Conservation (phyloP, 2,888 invertebrate species). For the Mongoloraphidia duomilia region DNA sequence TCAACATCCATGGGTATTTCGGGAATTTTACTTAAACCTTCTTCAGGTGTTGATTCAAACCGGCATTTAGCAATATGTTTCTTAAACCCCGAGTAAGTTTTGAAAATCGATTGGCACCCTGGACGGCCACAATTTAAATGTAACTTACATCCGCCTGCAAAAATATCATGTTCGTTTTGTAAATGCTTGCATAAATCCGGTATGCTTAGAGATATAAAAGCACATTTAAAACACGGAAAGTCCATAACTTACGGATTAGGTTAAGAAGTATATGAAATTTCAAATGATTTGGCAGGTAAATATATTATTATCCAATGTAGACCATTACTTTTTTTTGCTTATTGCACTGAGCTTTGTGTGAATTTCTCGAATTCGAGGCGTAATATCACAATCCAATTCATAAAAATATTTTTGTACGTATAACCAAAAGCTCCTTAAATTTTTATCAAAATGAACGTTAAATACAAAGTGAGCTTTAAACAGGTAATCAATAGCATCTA, state of each 20-base stretch:
- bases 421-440: neutral
- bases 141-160: neutral
- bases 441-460: neutral
- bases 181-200: neutral
- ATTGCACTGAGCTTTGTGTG: too few species aligned
- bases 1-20: too few species aligned
- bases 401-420: neutral
- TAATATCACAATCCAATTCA: neutral
- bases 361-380: neutral
- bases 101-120: neutral
- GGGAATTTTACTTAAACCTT: too few species aligned
- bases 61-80: neutral
- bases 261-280: too few species aligned
- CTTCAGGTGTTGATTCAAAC: too few species aligned
- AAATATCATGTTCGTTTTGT: neutral
- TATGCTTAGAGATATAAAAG: neutral
- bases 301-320: too few species aligned
- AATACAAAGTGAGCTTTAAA: neutral
- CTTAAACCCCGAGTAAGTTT: neutral
- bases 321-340: too few species aligned
- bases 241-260: too few species aligned
- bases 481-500: neutral
- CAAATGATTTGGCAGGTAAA: too few species aligned
- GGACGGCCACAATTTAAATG: neutral
- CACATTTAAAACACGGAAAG: neutral